phyloP scores from a whole-genome alignment of 1,140 invertebrate genomes.

The Plectrocnemia conspersa region DNA sequence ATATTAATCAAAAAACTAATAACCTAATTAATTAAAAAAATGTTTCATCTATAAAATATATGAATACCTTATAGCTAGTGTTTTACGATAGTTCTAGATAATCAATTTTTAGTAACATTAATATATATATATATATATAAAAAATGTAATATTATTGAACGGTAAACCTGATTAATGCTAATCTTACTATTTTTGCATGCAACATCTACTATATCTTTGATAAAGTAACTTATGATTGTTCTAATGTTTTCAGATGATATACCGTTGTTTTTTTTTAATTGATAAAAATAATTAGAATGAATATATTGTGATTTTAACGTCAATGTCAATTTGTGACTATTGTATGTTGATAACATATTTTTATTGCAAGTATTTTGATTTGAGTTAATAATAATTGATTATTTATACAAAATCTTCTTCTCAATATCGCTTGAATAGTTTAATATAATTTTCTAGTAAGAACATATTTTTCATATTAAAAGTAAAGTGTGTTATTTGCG shows the following conservation, averaged over 20 bases:
- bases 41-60: constrained; percentile 35
- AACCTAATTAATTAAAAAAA: constrained; percentile 27
- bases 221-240: too few species aligned
- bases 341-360: too few species aligned
- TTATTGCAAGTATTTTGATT: constrained; percentile 1
- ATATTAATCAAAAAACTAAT: constrained; percentile 34
- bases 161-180: too few species aligned
- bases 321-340: neutral
- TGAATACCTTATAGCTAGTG: constrained; percentile 33
- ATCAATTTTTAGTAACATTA: constrained; percentile 32
- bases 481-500: too few species aligned
- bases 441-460: too few species aligned
- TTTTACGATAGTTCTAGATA: constrained; percentile 34
- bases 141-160: too few species aligned
- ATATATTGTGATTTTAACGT: neutral
- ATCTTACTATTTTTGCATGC: constrained; percentile 24
- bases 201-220: constrained; percentile 18
- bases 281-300: neutral
- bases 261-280: too few species aligned
- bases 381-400: constrained; percentile 5
- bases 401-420: too few species aligned
- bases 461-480: too few species aligned
- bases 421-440: too few species aligned
- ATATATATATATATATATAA: too few species aligned
- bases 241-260: too few species aligned